Conservation (phyloP, 2,888 invertebrate genomes). For the Oscheius sp. region DNA sequence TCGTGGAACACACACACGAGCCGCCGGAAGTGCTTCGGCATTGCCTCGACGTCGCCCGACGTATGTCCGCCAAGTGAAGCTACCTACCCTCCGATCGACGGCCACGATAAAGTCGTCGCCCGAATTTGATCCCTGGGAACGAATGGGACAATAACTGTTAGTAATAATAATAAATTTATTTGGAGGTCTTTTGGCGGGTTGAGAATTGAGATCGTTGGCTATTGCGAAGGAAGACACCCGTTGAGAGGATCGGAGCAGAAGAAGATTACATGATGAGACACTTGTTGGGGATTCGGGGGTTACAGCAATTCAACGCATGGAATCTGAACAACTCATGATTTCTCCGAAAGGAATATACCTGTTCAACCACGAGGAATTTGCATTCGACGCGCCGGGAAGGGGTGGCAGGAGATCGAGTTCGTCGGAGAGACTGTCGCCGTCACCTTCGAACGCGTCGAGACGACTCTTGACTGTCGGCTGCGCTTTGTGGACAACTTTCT, state of each 20-base stretch:
- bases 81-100: conserved; percentile 13
- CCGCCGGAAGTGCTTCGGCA: conserved; percentile 18
- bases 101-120: conserved; percentile 23
- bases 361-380: conserved; percentile 37
- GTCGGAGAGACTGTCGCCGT: conserved; percentile 63
- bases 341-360: neutral
- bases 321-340: conserved; percentile 31
- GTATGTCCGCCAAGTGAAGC: neutral
- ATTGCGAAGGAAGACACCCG: conserved; percentile 19
- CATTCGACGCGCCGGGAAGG: conserved; percentile 55
- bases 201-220: conserved; percentile 27
- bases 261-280: conserved; percentile 52
- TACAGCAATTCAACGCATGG: conserved; percentile 51
- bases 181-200: conserved; percentile 23
- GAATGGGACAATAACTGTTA: conserved; percentile 32
- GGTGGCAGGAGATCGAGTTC: conserved; percentile 68
- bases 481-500: conserved; percentile 18
- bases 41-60: neutral
- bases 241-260: neutral
- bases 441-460: conserved; percentile 65
- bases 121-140: conserved; percentile 38
- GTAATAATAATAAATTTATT: conserved; percentile 19
- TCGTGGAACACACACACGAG: conserved; percentile 12
- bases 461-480: conserved; percentile 38
- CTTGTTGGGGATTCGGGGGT: conserved; percentile 58